A percentile compares a stretch with the other conserved stretches of the same genome.
phyloP scores from a whole-genome alignment of 2,797 vertebrate species.

The Carcharodon carcharias region DNA sequence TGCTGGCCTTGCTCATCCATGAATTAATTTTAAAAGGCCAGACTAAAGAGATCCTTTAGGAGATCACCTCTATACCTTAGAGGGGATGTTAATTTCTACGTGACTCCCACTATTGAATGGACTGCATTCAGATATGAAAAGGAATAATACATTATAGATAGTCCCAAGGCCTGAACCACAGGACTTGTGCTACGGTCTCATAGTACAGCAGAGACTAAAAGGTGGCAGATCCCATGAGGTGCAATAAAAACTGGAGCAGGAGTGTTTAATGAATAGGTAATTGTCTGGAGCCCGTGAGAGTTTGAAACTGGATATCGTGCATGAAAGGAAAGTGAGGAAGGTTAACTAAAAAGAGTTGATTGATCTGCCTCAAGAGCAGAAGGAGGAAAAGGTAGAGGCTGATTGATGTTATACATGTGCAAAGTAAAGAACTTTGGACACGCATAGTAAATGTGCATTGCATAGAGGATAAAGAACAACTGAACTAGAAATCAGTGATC shows the following conservation, averaged over 20 bases:
- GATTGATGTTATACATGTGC: not conserved
- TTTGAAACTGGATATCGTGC: not conserved
- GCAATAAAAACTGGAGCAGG: not conserved
- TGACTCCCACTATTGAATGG: not conserved
- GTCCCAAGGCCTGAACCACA: not conserved
- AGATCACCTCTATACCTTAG: not conserved
- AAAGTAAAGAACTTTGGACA: not conserved
- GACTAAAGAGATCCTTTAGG: no score
- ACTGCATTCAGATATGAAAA: not conserved
- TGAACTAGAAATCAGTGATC: not conserved
- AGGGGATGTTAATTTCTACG: not conserved
- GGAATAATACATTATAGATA: not conserved
- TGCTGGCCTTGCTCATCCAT: not conserved
- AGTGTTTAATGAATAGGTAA: not conserved
- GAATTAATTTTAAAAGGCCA: not conserved
- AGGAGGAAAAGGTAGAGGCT: not conserved
- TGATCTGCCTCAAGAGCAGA: not conserved
- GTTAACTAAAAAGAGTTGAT: not conserved
- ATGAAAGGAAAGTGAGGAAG: not conserved
- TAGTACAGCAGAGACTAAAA: not conserved
- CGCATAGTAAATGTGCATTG: not conserved
- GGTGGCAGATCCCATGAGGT: not conserved
- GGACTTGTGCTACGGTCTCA: not conserved
- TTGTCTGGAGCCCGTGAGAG: not conserved
- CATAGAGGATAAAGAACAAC: not conserved